These are phyloP conservation scores for Elephantulus edwardii DNA, from an alignment of 2,113 vertebrate genomes.

Conservation along the genomic window DNA sequence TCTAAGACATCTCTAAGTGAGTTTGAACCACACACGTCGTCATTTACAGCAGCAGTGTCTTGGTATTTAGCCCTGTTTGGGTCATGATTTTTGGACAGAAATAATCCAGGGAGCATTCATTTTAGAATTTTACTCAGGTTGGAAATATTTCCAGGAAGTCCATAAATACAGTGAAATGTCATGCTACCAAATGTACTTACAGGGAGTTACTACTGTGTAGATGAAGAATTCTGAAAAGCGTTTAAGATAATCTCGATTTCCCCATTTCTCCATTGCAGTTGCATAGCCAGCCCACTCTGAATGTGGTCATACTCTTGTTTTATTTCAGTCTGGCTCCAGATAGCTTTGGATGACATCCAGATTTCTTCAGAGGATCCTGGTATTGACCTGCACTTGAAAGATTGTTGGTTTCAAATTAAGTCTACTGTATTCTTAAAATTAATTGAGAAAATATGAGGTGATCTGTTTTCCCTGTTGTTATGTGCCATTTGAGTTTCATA, in stretches of 20 bases:
- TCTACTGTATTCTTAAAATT: conserved; percentile 29
- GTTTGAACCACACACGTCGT: not conserved
- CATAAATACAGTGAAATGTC: not conserved
- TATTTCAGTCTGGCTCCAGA: conserved; percentile 15
- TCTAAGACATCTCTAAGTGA: not conserved
- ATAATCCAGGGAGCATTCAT: not conserved
- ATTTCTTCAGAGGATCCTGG: not conserved
- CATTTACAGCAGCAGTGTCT: not conserved
- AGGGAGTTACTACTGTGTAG: not conserved
- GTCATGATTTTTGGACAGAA: not conserved
- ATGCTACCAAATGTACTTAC: not conserved
- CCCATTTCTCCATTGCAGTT: not conserved
- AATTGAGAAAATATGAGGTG: conserved; percentile 1
- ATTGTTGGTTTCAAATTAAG: not conserved
- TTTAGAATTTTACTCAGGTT: not conserved
- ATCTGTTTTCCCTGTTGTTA: not conserved
- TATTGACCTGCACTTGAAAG: not conserved
- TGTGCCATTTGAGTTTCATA: too few species aligned
- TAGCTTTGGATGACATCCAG: not conserved
- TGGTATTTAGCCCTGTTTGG: not conserved
- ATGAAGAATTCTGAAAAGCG: conserved; percentile 1
- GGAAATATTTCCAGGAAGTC: conserved; percentile 12
- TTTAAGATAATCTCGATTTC: not conserved
- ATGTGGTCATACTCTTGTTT: not conserved
- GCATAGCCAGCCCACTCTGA: not conserved